Evolutionary conservation across 2,888 invertebrate species (phyloP).

Genomic region (Troides oblongomaculatus): DNA sequence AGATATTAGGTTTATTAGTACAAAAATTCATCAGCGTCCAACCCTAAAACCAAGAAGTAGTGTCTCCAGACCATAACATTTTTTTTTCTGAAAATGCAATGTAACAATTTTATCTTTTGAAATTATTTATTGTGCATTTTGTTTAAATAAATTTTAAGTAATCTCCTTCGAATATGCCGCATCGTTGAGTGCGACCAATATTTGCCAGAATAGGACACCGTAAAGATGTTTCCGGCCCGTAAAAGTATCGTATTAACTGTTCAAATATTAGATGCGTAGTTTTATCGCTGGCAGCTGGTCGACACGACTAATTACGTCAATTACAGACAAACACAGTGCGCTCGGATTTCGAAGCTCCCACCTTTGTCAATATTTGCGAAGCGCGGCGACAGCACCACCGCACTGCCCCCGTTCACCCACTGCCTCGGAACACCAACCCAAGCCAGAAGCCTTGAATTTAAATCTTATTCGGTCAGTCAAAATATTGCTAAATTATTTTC

Average conservation of each 20-base stretch:
- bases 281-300: constrained; percentile 68
- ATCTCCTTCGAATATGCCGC: constrained; percentile 59
- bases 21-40: no score
- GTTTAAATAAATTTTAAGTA: constrained; percentile 40
- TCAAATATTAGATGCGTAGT: constrained; percentile 63
- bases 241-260: constrained; percentile 76
- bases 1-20: no score
- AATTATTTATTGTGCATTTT: constrained; percentile 1
- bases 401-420: constrained; percentile 24
- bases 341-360: constrained; percentile 73
- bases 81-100: no score
- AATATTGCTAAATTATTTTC: background rate
- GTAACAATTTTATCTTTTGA: background rate
- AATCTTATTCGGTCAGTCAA: constrained; percentile 10
- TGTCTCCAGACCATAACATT: no score
- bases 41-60: no score
- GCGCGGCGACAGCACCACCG: constrained; percentile 36
- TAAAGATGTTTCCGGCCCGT: constrained; percentile 74
- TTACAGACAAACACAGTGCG: constrained; percentile 71
- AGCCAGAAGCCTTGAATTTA: constrained; percentile 3
- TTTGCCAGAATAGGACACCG: constrained; percentile 72
- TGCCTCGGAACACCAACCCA: constrained; percentile 22
- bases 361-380: constrained; percentile 76
- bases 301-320: constrained; percentile 81
- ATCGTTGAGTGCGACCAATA: constrained; percentile 72